A percentile compares a stretch with the other conserved stretches of the same genome.
Conservation (phyloP, 1,140 invertebrate genomes). For the Phenacoccus solenopsis region DNA sequence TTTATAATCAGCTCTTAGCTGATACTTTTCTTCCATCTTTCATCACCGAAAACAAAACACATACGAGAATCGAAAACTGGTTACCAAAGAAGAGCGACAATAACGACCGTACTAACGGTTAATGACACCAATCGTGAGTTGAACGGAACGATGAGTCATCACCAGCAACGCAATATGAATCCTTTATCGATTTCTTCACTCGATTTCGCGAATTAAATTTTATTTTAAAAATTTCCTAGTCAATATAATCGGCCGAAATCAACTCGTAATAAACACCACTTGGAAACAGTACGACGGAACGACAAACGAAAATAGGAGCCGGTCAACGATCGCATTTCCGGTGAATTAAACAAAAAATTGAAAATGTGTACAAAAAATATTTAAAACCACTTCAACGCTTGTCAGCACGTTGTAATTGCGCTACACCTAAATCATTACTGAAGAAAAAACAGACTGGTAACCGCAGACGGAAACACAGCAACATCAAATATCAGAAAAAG, state of each 20-base stretch:
- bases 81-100: conserved; percentile 1
- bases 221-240: too few species aligned
- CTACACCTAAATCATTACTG: background rate
- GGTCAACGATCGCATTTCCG: background rate
- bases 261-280: background rate
- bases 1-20: background rate
- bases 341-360: background rate
- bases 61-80: background rate
- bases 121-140: conserved; percentile 1
- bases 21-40: background rate
- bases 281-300: background rate
- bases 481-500: background rate
- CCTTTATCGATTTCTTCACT: background rate
- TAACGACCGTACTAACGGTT: background rate
- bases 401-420: conserved; percentile 1
- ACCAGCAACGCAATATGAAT: background rate
- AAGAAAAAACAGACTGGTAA: background rate
- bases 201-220: too few species aligned
- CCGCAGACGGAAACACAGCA: background rate
- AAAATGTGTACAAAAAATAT: too few species aligned
- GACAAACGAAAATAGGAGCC: background rate
- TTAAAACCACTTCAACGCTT: background rate
- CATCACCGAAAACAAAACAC: background rate
- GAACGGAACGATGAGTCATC: background rate
- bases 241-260: background rate